phyloP scores from a whole-genome alignment of 1,140 invertebrate species.

The Ips nitidus region DNA sequence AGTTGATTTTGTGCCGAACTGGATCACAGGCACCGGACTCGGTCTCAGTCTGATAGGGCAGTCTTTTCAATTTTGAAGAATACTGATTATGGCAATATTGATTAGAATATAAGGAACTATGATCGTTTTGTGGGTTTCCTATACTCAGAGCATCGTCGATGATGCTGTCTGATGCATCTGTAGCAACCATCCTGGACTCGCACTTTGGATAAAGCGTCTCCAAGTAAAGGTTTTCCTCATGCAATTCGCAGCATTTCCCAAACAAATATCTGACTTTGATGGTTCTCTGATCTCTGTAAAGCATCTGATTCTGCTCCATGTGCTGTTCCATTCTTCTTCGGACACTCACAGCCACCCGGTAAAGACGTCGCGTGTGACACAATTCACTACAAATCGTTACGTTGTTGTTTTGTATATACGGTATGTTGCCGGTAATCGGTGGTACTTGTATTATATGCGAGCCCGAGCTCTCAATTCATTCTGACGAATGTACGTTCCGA shows the following conservation, averaged over 20 bases:
- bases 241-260: neutral
- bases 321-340: neutral
- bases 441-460: slow-evolving; percentile 7
- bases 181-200: neutral
- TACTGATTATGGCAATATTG: slow-evolving; percentile 32
- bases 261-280: slow-evolving; percentile 7
- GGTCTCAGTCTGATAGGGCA: slow-evolving; percentile 24
- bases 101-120: slow-evolving; percentile 27
- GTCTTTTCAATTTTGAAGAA: slow-evolving; percentile 28
- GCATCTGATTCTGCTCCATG: slow-evolving; percentile 21
- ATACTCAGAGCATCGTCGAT: neutral
- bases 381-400: too few species aligned
- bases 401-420: neutral
- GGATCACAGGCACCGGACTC: slow-evolving; percentile 8
- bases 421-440: neutral
- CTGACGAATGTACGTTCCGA: slow-evolving; percentile 27
- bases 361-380: neutral
- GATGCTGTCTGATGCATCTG: too few species aligned
- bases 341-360: neutral
- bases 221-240: neutral
- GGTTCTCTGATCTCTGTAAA: slow-evolving; percentile 27
- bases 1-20: neutral
- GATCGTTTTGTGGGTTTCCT: neutral
- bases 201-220: too few species aligned
- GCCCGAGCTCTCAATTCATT: slow-evolving; percentile 20